These are phyloP conservation scores for Ramphastos sulfuratus DNA, from an alignment of 2,113 vertebrate species.

Conservation along the genomic window DNA sequence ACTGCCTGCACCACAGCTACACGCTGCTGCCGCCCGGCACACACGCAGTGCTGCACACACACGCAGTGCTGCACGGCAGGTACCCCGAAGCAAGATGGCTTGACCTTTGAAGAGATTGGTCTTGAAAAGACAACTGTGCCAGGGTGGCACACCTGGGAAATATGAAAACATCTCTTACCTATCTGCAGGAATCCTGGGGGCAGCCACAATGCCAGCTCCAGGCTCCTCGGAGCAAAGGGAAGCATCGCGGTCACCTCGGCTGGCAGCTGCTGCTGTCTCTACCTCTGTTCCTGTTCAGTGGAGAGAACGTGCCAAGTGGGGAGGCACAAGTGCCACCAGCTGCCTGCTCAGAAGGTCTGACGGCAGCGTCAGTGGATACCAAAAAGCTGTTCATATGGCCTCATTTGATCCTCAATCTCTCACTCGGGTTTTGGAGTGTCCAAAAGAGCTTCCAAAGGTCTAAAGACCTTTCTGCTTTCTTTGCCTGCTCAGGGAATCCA, in stretches of 20 bases:
- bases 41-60: too few species aligned
- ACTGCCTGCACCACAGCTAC: not conserved
- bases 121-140: too few species aligned
- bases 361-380: not conserved
- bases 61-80: not conserved
- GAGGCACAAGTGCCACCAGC: not conserved
- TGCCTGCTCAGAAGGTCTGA: not conserved
- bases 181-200: not conserved
- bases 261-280: not conserved
- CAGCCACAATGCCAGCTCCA: not conserved
- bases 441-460: not conserved
- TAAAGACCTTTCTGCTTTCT: not conserved
- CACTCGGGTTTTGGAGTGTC: not conserved
- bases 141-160: not conserved
- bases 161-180: rapidly evolving
- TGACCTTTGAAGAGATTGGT: not conserved
- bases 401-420: rapidly evolving
- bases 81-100: rapidly evolving
- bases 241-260: rapidly evolving
- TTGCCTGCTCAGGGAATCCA: not conserved
- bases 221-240: not conserved
- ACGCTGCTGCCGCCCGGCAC: rapidly evolving
- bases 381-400: not conserved
- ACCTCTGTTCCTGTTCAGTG: rapidly evolving
- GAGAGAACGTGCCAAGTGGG: rapidly evolving